Conservation (phyloP, 2,888 invertebrate genomes). For the Limnephilus lunatus region DNA sequence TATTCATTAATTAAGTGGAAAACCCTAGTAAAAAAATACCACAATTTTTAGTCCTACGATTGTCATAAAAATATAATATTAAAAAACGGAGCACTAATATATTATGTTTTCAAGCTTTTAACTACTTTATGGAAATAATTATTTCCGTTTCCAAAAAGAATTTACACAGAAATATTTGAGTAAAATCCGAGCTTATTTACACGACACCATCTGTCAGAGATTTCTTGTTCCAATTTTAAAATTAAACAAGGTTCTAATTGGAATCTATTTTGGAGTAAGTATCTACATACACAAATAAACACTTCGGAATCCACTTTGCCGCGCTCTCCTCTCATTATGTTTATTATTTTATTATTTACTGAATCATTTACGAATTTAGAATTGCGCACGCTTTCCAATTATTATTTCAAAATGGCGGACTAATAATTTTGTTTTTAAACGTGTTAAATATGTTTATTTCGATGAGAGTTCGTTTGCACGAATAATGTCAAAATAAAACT, state of each 20-base stretch:
- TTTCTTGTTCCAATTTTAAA: constrained; percentile 75
- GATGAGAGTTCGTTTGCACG: not conserved
- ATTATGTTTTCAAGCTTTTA: not conserved
- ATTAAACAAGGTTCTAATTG: constrained; percentile 76
- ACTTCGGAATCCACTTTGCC: constrained; percentile 65
- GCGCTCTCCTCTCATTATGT: constrained; percentile 62
- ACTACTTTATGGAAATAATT: not conserved
- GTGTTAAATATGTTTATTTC: not conserved
- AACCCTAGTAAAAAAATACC: no score
- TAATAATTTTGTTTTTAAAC: not conserved
- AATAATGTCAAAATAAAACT: not conserved
- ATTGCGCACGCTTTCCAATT: constrained; percentile 64
- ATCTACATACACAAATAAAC: constrained; percentile 64
- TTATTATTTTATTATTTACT: constrained; percentile 77
- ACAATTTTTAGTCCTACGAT: no score
- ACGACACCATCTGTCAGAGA: constrained; percentile 76
- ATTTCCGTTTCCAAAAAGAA: not conserved
- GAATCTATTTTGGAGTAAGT: constrained; percentile 74
- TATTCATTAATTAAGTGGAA: no score
- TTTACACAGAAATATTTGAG: not conserved
- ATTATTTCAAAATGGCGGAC: not conserved
- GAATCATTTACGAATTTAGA: constrained; percentile 78
- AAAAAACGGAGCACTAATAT: not conserved
- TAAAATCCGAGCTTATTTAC: constrained; percentile 72
- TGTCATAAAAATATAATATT: not conserved